Percentiles rank a stretch among this genome's conserved stretches.
Evolutionary conservation across 2,113 vertebrate species (phyloP).

Genomic region (Alethe castanea): DNA sequence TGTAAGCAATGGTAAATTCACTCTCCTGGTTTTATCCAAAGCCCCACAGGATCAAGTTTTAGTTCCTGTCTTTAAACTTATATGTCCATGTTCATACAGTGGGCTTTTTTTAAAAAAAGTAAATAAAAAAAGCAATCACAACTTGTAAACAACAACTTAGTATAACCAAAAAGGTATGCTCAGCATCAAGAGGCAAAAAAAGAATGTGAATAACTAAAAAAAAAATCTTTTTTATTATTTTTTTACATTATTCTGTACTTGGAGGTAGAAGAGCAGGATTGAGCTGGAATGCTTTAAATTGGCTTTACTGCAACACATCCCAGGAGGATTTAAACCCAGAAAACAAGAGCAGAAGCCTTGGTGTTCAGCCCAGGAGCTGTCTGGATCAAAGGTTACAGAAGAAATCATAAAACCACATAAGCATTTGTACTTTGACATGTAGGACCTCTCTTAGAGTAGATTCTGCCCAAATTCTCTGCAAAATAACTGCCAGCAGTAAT

Average conservation of each 20-base stretch:
- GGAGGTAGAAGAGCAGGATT: neutral
- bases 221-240: neutral
- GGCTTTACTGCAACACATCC: neutral
- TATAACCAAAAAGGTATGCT: neutral
- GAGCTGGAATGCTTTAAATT: neutral
- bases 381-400: neutral
- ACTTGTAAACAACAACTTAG: neutral
- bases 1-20: neutral
- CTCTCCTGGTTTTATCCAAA: neutral
- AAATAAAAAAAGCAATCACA: neutral
- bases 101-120: neutral
- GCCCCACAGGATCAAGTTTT: neutral
- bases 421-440: neutral
- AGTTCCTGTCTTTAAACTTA: neutral
- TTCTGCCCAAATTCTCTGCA: neutral
- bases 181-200: neutral
- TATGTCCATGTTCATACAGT: rapidly evolving
- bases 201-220: neutral
- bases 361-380: neutral
- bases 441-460: neutral
- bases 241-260: neutral
- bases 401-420: neutral
- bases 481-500: neutral
- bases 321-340: neutral
- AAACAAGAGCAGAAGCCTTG: neutral